Evolutionary conservation across 1,140 invertebrate species (phyloP).

Genomic region (Drosophila rufa): DNA sequence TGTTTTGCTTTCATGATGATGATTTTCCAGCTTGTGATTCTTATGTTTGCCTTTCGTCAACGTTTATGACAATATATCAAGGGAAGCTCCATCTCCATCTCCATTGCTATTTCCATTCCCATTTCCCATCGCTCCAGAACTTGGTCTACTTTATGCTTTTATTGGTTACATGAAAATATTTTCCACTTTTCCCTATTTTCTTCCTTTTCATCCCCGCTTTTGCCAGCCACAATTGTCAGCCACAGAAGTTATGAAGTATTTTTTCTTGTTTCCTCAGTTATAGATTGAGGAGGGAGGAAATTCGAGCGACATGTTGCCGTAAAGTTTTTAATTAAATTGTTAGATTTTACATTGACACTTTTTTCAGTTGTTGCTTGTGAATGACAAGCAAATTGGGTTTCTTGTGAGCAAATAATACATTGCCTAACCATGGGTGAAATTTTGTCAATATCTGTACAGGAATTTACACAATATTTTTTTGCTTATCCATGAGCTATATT

Average conservation of each 20-base stretch:
- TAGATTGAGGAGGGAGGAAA: conserved; percentile 19
- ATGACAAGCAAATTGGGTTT: conserved; percentile 52
- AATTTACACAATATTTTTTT: neutral
- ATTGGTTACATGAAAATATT: conserved; percentile 79
- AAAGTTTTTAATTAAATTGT: conserved; percentile 84
- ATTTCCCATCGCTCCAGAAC: conserved; percentile 4
- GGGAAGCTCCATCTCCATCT: conserved; percentile 27
- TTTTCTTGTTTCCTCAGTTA: conserved; percentile 40
- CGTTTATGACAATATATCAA: conserved; percentile 79
- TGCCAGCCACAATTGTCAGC: conserved; percentile 73
- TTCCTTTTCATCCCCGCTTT: conserved; percentile 22
- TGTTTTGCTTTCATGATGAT: conserved; percentile 51
- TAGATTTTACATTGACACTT: conserved; percentile 73
- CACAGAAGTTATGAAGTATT: conserved; percentile 77
- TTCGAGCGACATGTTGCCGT: conserved; percentile 71
- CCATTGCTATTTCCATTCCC: conserved; percentile 7
- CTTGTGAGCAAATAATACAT: conserved; percentile 22
- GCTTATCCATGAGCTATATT: conserved; percentile 1
- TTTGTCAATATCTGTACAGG: neutral
- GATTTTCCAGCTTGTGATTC: conserved; percentile 76
- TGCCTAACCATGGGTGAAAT: neutral
- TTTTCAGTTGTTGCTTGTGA: conserved; percentile 33
- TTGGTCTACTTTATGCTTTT: conserved; percentile 72
- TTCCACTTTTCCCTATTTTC: conserved; percentile 42
- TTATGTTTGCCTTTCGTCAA: conserved; percentile 80